Evolutionary conservation across 2,113 vertebrate species (phyloP).

Genomic region (Ictalurus punctatus): DNA sequence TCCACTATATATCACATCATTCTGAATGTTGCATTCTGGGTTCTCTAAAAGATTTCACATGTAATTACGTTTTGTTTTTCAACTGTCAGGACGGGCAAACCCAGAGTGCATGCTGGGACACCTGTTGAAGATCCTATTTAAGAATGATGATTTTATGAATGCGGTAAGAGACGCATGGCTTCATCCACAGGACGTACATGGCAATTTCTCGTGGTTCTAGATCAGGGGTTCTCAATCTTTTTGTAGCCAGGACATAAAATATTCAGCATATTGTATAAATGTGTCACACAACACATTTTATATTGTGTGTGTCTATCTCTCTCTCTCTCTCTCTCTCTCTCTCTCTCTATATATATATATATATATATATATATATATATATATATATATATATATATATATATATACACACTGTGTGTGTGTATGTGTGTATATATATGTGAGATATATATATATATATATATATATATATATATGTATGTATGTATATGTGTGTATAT

Average conservation of each 20-base stretch:
- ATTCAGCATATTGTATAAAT: neutral
- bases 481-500: too few species aligned
- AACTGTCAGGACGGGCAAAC: slow-evolving; percentile 86
- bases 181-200: neutral
- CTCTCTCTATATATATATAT: too few species aligned
- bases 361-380: too few species aligned
- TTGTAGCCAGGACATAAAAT: neutral
- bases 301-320: neutral
- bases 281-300: neutral
- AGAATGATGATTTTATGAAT: slow-evolving; percentile 99
- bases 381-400: too few species aligned
- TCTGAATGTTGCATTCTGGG: neutral
- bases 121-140: slow-evolving; percentile 95
- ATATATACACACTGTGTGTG: too few species aligned
- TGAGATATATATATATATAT: too few species aligned
- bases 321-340: too few species aligned
- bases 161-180: slow-evolving; percentile 75
- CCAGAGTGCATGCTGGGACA: slow-evolving; percentile 96
- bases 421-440: too few species aligned
- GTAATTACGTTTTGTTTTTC: neutral
- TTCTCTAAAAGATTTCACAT: neutral
- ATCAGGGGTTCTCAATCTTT: neutral
- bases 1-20: too few species aligned
- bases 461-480: too few species aligned
- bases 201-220: neutral